Base-by-base conservation (phyloP, 2,113 vertebrate species). In the Eulemur macaco region DNA sequence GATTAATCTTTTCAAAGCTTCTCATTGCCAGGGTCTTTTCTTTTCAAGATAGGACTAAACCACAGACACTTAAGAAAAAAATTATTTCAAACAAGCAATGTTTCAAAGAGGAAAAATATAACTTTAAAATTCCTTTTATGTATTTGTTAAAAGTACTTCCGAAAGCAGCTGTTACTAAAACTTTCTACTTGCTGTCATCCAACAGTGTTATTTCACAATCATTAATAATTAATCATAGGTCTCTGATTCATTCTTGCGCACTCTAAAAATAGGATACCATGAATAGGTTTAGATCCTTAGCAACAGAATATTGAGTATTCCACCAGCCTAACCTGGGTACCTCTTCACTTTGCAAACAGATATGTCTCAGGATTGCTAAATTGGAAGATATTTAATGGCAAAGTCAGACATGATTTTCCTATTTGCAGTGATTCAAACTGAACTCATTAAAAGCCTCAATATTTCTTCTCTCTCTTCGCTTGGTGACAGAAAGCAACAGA, bases 181-280 rank as follows among this genome's bases (percentile, higher is more conserved):
- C 25, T 64, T 96, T 98, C 94, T 98, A 96, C 97, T 97, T 98
- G 98, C 98, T 98, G 96, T 98, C 98, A 98, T 81, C 96, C 95
- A 98, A 88, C 85, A 97, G 96, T 68, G 64, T 95, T 98, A 91
- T 98, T 97, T 98, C 97, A 92, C 84, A 96, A 97, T 97, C 98
- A 97, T 97, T 98, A 98, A 98, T 98, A 98, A 98, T 98, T 98
- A 99, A 98, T 98, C 98, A 98, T 39, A 98, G 93, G 95, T 94
- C 94, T 97, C 98, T 98, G 98, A 98, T 98, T 98, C 97, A 98
- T 98, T 97, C 96, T 97, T 95, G 71, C 82, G 84, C 95, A 97
- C 80, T 97, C 97, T 96, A 97, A 98, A 98, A 98, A 98, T 96
- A 98, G 98, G 91, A n/a, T 64, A 81, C 86, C 85, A 94, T 71